Evolutionary conservation across 2,113 vertebrate species (phyloP), one percentile per base, ranked within the genome.

Genomic region (Saimiri boliviensis): DNA sequence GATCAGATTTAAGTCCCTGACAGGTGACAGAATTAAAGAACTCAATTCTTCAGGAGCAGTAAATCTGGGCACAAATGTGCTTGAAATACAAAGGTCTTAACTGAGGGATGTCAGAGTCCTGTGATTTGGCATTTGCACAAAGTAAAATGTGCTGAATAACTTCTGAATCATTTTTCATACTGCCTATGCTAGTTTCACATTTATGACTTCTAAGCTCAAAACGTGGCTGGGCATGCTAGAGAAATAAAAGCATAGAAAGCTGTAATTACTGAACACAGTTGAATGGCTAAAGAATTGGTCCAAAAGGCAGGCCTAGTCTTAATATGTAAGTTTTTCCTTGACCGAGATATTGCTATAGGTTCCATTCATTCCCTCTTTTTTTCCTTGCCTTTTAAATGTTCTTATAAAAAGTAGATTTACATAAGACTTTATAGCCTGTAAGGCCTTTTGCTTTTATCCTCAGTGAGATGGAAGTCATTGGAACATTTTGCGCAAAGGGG

Each of bases 1-100:
- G 70, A 87, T 91, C 79, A 81, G 77, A 54, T 76, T 86, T 95
- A 92, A 95, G 81, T 81, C n/a, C 91, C 37, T 66, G 87, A 45
- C 70, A 91, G 88, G 47, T 40, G 76, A 63, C 32, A 45, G n/a
- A 96, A 73, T 96, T 95, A n/a, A 87, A 90, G 68, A 81, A 58
- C 84, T 84, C 6, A 76, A 8, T 77, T 95, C 37, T 74, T 92
- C 13, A 60, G 68, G 6, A 42, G 76, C 68, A 82, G 71, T 86
- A 86, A 95, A 70, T 89, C 49, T 92, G 37, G 84, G 52, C 73
- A 71, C 79, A 70, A 95, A 45, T 56, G n/a, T 90, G 35, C 56
- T 14, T 85, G 71, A 94, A 94, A 77, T 37, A 79, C 37, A 35
- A 17, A 88, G 35, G 71, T 73, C 74, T 89, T 89, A 60, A 91